phyloP scores from a whole-genome alignment of 2,113 vertebrate species.

The Gopherus flavomarginatus region DNA sequence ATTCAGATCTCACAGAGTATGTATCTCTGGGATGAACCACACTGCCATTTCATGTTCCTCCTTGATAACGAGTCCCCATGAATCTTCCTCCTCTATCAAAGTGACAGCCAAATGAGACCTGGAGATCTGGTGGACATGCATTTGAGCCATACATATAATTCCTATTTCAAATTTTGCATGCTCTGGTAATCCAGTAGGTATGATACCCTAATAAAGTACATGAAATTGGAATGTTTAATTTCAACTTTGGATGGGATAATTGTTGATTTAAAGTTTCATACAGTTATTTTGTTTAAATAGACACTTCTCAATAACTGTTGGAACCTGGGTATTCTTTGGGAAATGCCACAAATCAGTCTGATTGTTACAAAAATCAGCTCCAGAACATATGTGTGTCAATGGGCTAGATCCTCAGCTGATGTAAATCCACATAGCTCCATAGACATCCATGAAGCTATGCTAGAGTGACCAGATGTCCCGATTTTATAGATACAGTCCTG shows the following conservation, averaged over 20 bases:
- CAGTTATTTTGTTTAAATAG: not conserved
- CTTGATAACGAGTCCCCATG: not conserved
- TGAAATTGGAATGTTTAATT: rapidly evolving
- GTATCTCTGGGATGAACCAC: not conserved
- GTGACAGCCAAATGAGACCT: not conserved
- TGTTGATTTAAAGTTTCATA: not conserved
- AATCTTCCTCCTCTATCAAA: not conserved
- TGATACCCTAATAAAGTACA: not conserved
- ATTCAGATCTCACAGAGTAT: not conserved
- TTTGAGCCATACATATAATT: not conserved
- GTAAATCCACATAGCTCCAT: not conserved
- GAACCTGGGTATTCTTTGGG: not conserved
- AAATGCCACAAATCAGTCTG: not conserved
- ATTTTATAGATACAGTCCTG: no score
- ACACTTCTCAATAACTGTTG: not conserved
- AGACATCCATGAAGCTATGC: rapidly evolving
- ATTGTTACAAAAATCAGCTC: not conserved
- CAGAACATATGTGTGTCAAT: not conserved
- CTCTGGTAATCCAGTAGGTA: not conserved
- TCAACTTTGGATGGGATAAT: not conserved
- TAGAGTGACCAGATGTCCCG: not conserved
- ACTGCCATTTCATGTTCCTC: not conserved
- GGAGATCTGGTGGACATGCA: not conserved
- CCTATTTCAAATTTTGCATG: not conserved
- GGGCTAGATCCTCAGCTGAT: not conserved